Evolutionary conservation across 2,113 vertebrate species (phyloP).

Genomic region (Grammomys surdaster): DNA sequence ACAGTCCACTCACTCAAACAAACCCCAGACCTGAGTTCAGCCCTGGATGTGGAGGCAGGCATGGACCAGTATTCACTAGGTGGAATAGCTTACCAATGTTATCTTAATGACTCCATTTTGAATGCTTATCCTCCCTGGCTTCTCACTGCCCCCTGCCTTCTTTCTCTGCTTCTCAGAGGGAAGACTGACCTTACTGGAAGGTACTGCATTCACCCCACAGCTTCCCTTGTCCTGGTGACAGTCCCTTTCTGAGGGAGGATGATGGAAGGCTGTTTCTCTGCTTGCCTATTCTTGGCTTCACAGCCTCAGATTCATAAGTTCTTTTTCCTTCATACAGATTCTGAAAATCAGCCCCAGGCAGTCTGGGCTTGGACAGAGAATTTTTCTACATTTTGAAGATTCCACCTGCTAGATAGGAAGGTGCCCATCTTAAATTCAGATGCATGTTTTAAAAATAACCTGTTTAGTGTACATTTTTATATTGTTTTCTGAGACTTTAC

Average conservation of each 20-base stretch:
- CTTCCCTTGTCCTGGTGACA: background rate
- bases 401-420: too few species aligned
- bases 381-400: background rate
- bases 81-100: background rate
- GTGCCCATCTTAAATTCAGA: background rate
- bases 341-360: too few species aligned
- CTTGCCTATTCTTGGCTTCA: background rate
- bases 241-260: rapidly evolving
- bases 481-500: too few species aligned
- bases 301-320: too few species aligned
- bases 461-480: rapidly evolving
- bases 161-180: background rate
- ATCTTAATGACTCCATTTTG: background rate
- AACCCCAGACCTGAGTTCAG: background rate
- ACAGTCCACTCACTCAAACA: too few species aligned
- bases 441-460: background rate
- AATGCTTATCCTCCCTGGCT: background rate
- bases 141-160: background rate
- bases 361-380: background rate
- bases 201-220: background rate
- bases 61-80: background rate
- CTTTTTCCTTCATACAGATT: background rate
- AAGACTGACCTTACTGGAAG: background rate
- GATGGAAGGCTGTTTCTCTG: too few species aligned
- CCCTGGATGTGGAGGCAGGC: rapidly evolving